Conservation (phyloP, 2,113 vertebrate genomes). For the Oncorhynchus mykiss region DNA sequence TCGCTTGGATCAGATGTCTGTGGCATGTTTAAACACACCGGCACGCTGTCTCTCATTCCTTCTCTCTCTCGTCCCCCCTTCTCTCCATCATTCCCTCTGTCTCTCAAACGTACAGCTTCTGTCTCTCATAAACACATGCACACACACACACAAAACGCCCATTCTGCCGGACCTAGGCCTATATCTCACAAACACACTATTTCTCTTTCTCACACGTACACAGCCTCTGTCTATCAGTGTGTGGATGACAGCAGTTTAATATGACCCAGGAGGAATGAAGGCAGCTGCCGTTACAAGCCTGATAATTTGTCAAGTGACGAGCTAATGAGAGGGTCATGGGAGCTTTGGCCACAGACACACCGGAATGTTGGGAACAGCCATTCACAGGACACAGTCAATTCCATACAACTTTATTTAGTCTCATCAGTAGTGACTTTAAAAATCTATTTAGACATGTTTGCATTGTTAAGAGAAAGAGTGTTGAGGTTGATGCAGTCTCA, state of each 20-base stretch:
- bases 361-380: background rate
- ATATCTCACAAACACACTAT: background rate
- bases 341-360: background rate
- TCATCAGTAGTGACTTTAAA: background rate
- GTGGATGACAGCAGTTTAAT: background rate
- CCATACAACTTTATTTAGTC: too few species aligned
- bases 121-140: background rate
- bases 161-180: too few species aligned
- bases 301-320: background rate
- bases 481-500: too few species aligned
- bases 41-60: background rate
- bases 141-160: too few species aligned
- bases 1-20: background rate
- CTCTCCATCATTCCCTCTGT: background rate
- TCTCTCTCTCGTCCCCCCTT: background rate
- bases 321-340: background rate
- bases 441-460: background rate
- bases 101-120: background rate
- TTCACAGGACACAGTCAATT: too few species aligned
- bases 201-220: background rate
- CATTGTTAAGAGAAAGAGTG: too few species aligned
- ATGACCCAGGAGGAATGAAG: background rate
- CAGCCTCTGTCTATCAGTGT: background rate
- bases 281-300: background rate
- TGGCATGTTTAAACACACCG: background rate